Evolutionary conservation across 1,140 invertebrate genomes (phyloP), one percentile per base, ranked within the genome.

Genomic region (Elymnias hypermnestra): DNA sequence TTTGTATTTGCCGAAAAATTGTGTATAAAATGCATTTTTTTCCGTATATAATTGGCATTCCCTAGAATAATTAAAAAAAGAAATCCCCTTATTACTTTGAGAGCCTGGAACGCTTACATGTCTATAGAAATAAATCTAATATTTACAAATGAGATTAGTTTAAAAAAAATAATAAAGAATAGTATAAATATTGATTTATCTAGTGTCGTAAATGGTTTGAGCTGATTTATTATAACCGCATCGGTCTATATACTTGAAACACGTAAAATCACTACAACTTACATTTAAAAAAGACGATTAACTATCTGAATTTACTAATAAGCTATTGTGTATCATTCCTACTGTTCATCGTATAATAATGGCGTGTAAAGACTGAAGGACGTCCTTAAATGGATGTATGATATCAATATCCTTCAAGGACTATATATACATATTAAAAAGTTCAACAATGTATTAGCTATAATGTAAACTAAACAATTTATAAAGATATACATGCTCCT

Each of bases 101-200:
- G 81, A 84, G 81, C 81, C 81, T 67, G 77, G 74, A 81, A 83
- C 59, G 64, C 76, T 77, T 83, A 81, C 39, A 51, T n/a, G n/a
- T 45, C 68, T 76, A 76, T 39, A 55, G 56, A 61, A 57, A 60
- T 73, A 72, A 72, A 50, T 57, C 62, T 78, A 78, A 71, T 84
- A 84, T 84, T 78, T 84, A 84, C 81, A 84, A n/a, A 51, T 84
- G 81, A 84, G 78, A 84, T 84, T 78, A n/a, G 70, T 75, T 66
- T 63, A 65, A 66, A 58, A n/a, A n/a, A n/a, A n/a, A n/a, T n/a
- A n/a, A n/a, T n/a, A n/a, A n/a, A n/a, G n/a, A n/a, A n/a, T n/a
- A n/a, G n/a, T 76, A 77, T 77, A 73, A 76, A 78, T 75, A 78
- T 83, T 77, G 68, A 76, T 79, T 81, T 79, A 81, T 66, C 81